Evolutionary conservation across 2,888 invertebrate genomes (phyloP), one percentile per base, ranked within the genome.

Genomic region (Aleiodes testaceus): DNA sequence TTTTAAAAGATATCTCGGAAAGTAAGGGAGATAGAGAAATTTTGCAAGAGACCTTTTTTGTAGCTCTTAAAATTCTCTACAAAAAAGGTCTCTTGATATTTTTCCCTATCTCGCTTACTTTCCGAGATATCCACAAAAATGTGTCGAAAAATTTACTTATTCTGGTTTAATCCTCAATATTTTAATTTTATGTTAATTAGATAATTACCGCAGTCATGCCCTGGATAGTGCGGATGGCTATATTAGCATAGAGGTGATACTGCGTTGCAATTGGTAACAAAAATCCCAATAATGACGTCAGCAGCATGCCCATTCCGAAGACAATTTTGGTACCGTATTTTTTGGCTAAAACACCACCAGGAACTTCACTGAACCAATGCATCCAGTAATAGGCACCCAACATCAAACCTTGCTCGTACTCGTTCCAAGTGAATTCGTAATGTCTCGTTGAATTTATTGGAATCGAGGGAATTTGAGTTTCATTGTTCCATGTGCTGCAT

Each of bases 331-430:
- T 93, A 0, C 94, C 94, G 80, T 92, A 92, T 76, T 90, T 90
- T 71, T 91, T 90, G 0, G 93, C 92, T 65, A 94, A 80, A 69
- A 92, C 87, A 36, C 94, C 94, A 30, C 94, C 94, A 0, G 94
- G 94, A 42, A 94, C 87, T 86, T 94, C 94, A 0, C 91, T 90
- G 0, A 91, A 59, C 90, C 93, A 92, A 80, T 94, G 93, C 1
- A 93, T 86, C 91, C 92, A 94, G 84, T 92, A 94, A 82, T 93
- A 94, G 0, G 92, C 91, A 0, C 93, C 92, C 68, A 94, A 84
- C 7, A 91, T 88, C 47, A 91, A 79, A 7, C 92, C 91, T 83
- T 92, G 93, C 69, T 92, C 88, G 77, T 91, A 90, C 79, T 92
- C 92, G 80, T 91, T 90, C 93, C 93, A 94, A 18, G 88, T 82